Percentiles rank a stretch among this genome's conserved stretches.
These are phyloP conservation scores for Pandion haliaetus DNA, from an alignment of 2,113 vertebrate genomes.

Conservation along the genomic window DNA sequence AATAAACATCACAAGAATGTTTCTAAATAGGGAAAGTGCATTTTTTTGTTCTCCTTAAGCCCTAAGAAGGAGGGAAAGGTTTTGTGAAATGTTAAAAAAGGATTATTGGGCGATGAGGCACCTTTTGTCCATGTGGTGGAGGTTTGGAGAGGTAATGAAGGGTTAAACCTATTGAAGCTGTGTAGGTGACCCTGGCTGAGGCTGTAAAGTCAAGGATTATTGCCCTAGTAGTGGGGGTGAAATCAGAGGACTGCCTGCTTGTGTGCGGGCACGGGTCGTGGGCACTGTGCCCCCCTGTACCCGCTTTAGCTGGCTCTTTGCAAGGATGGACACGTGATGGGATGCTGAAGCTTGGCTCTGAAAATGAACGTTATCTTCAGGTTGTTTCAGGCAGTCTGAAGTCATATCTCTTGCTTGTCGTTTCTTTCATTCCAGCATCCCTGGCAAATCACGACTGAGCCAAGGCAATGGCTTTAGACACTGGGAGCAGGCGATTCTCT, in stretches of 20 bases:
- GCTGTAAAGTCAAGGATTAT: not conserved
- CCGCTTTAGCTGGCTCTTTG: not conserved
- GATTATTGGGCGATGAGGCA: not conserved
- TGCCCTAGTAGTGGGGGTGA: not conserved
- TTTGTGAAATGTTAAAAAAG: not conserved
- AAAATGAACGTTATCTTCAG: fast-evolving
- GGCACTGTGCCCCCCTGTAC: not conserved
- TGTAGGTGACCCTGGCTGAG: not conserved
- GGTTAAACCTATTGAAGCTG: not conserved
- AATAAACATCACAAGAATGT: slow-evolving; percentile 66
- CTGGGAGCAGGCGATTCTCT: not conserved
- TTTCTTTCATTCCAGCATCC: not conserved
- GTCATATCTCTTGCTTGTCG: not conserved
- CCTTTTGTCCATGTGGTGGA: not conserved
- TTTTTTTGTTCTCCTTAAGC: not conserved
- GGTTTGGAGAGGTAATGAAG: not conserved
- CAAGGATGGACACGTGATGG: not conserved
- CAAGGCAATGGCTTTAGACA: not conserved
- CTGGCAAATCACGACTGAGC: not conserved
- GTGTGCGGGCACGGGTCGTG: fast-evolving
- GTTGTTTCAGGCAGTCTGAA: not conserved
- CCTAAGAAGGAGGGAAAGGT: not conserved
- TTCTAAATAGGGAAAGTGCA: slow-evolving; percentile 43
- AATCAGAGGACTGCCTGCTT: not conserved
- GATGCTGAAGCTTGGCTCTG: not conserved